Evolutionary conservation across 2,797 vertebrate species (phyloP), one percentile per base, ranked within the genome.

Genomic region (Lepus townsendii): DNA sequence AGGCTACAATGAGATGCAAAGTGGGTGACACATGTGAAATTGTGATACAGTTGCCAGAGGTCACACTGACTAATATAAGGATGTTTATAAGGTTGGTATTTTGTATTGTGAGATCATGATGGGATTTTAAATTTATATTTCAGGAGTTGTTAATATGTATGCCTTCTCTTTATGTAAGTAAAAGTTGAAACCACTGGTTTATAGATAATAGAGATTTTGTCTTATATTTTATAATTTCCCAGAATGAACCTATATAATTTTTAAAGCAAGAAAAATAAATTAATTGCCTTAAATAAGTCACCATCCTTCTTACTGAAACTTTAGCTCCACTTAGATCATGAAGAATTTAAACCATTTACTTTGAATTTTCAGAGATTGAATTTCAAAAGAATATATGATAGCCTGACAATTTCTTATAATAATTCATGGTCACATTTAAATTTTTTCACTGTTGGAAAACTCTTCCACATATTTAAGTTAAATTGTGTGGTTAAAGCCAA

Each of bases 351-450:
- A 76, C 4, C 17, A 68, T 63, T 90, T 90, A 77, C 2, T 47
- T 90, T 76, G 47, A 60, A 5, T 91, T 65, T 90, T 57, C 42
- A 77, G 30, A 60, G 26, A 78, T 90, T 92, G 91, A 93, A 89
- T 91, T 91, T 87, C 50, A 86, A 57, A 32, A 95, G 50, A 95
- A 71, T 93, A 22, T 86, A 63, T 35, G 22, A 86, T 52, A 78
- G 30, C 30, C 11, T 91, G 52, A 75, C 77, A 68, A 93, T 84
- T 92, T 89, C 24, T 50, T 12, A 1, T 32, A 60, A 73, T 35
- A 91, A 35, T 30, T 32, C 52, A 73, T 80, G 50, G 52, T 27
- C 32, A 77, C 38, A 91, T 91, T 92, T 69, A 11, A 35, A 83
- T 62, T 5, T 92, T 75, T 85, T 85, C 13, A 50, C 60, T 94